Conservation (phyloP, 2,888 invertebrate species). For the Pycnomerus fuliginosus region DNA sequence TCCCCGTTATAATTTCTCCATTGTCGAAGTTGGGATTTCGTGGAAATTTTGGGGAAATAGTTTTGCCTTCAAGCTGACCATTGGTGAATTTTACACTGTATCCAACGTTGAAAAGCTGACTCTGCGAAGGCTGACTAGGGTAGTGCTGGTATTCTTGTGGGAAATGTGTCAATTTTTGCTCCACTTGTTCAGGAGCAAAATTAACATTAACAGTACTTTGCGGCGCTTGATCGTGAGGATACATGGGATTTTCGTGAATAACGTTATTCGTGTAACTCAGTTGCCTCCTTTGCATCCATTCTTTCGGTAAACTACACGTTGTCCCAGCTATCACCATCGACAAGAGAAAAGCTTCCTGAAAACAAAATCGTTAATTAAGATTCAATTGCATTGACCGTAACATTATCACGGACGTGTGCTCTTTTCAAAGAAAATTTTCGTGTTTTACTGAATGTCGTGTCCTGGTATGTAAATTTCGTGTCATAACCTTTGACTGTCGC, state of each 20-base stretch:
- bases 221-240: slow-evolving; percentile 35
- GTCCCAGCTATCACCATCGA: slow-evolving; percentile 3
- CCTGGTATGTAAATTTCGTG: too few relatives aligned
- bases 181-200: slow-evolving; percentile 14
- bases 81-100: slow-evolving; percentile 25
- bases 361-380: slow-evolving; percentile 9
- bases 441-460: too few relatives aligned
- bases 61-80: neutral
- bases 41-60: neutral
- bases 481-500: too few relatives aligned
- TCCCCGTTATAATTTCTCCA: slow-evolving; percentile 27
- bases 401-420: too few relatives aligned
- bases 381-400: slow-evolving; percentile 8
- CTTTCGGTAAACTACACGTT: slow-evolving; percentile 4
- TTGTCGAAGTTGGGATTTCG: slow-evolving; percentile 10
- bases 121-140: neutral
- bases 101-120: slow-evolving; percentile 23
- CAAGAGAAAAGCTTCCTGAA: slow-evolving; percentile 13
- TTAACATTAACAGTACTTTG: slow-evolving; percentile 37
- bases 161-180: slow-evolving; percentile 2
- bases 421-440: too few relatives aligned
- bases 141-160: neutral
- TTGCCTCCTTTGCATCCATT: slow-evolving; percentile 15
- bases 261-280: slow-evolving; percentile 35
- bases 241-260: slow-evolving; percentile 32